Percentiles rank a stretch among this genome's conserved stretches.
These are phyloP conservation scores for Schlechtendalia chinensis DNA, from an alignment of 1,140 invertebrate genomes.

Conservation along the genomic window DNA sequence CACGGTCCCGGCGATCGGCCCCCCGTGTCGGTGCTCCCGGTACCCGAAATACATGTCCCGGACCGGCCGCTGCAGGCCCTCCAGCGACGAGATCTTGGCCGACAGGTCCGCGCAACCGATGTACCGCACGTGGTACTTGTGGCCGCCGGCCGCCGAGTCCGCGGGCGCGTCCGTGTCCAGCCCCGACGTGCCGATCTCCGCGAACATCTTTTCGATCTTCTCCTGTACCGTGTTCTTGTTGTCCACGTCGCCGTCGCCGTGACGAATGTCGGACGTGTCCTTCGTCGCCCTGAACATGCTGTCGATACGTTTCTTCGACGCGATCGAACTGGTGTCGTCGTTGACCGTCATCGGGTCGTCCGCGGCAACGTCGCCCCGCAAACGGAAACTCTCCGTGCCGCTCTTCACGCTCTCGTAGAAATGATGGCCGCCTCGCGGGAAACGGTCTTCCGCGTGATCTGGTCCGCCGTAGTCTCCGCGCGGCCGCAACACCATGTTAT, in stretches of 20 bases:
- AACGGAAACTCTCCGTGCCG: slow-evolving; percentile 25
- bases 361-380: neutral
- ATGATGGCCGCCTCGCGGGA: slow-evolving; percentile 14
- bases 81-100: slow-evolving; percentile 72
- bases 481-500: slow-evolving; percentile 2
- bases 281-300: slow-evolving; percentile 44
- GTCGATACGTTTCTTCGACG: slow-evolving; percentile 50
- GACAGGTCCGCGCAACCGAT: slow-evolving; percentile 76
- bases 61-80: slow-evolving; percentile 77
- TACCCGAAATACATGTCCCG: slow-evolving; percentile 74
- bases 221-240: slow-evolving; percentile 76
- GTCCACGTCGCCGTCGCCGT: neutral
- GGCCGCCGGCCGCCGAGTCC: slow-evolving; percentile 54
- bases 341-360: neutral
- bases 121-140: slow-evolving; percentile 73
- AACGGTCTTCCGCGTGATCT: slow-evolving; percentile 13
- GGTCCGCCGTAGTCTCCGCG: neutral
- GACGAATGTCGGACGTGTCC: neutral
- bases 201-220: slow-evolving; percentile 81
- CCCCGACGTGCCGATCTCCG: slow-evolving; percentile 58
- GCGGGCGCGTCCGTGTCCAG: slow-evolving; percentile 39
- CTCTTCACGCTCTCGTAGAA: slow-evolving; percentile 40
- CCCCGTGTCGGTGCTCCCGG: slow-evolving; percentile 55
- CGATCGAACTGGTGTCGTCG: slow-evolving; percentile 42
- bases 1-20: slow-evolving; percentile 51